Percentiles rank a stretch among this genome's conserved stretches.
Evolutionary conservation across 2,113 vertebrate species (phyloP).

Genomic region (Pedetes capensis): DNA sequence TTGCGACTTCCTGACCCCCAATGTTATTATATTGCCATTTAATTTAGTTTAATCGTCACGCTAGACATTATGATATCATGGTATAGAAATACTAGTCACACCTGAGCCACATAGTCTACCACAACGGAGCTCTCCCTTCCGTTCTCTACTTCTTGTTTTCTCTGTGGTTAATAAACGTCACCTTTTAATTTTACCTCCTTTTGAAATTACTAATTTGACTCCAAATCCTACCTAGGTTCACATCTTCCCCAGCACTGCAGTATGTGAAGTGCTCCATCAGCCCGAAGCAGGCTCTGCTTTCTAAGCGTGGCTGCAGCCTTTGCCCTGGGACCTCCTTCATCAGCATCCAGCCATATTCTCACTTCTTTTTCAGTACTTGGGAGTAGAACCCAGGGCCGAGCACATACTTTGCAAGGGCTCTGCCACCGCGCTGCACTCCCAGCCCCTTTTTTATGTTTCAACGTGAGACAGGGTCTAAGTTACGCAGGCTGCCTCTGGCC

Average conservation of each 20-base stretch:
- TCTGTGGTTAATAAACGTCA: neutral
- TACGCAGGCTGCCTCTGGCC: too few species aligned
- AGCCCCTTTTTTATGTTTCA: too few species aligned
- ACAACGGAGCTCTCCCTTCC: neutral
- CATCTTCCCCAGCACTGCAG: rapidly evolving
- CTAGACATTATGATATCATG: rapidly evolving
- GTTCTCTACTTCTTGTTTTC: neutral
- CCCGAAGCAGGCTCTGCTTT: neutral
- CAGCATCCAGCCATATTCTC: too few species aligned
- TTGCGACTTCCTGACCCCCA: neutral
- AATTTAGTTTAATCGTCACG: rapidly evolving
- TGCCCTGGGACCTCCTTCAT: too few species aligned
- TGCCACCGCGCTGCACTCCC: too few species aligned
- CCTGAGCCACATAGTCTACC: rapidly evolving
- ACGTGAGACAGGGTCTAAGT: too few species aligned
- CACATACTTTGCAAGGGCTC: too few species aligned
- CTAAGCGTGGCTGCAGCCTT: neutral
- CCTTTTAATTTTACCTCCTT: neutral
- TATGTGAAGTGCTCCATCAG: too few species aligned
- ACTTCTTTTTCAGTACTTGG: too few species aligned
- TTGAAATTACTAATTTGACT: neutral
- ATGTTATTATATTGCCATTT: too few species aligned
- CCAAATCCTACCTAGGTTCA: neutral
- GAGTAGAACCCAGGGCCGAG: too few species aligned
- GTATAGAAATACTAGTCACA: rapidly evolving